These are phyloP conservation scores for Drosophila sturtevanti DNA, from an alignment of 1,140 invertebrate genomes.

Conservation along the genomic window DNA sequence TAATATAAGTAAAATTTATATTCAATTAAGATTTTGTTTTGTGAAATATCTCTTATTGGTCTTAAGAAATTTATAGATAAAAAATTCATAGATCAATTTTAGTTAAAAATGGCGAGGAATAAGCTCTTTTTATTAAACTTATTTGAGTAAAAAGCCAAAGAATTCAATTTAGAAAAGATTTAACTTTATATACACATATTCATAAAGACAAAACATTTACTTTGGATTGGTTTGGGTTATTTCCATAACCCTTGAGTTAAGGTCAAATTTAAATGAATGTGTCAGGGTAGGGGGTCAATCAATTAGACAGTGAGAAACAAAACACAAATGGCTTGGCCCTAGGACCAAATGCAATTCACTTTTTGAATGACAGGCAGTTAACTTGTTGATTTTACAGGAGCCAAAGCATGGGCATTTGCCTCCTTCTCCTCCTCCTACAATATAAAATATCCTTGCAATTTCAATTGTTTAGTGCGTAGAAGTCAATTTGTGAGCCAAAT, in stretches of 20 bases:
- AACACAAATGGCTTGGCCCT: constrained; percentile 39
- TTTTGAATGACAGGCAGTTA: constrained; percentile 64
- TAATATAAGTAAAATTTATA: too few species aligned
- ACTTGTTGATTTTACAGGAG: constrained; percentile 68
- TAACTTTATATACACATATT: too few species aligned
- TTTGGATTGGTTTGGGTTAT: too few species aligned
- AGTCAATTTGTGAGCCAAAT: constrained; percentile 69
- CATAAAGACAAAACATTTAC: too few species aligned
- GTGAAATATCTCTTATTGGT: too few species aligned
- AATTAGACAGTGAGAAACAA: constrained; percentile 59
- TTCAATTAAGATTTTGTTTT: too few species aligned
- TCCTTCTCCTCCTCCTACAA: not conserved
- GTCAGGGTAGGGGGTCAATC: constrained; percentile 16
- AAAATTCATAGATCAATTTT: too few species aligned
- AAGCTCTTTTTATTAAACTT: too few species aligned
- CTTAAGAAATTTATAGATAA: too few species aligned
- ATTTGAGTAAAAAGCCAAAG: too few species aligned
- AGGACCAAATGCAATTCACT: constrained; percentile 35
- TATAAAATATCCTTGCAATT: constrained; percentile 47
- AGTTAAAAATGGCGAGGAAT: too few species aligned
- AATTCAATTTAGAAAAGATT: too few species aligned
- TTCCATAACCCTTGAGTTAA: not conserved
- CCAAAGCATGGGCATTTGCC: not conserved
- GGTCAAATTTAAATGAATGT: constrained; percentile 9
- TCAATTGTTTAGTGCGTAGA: constrained; percentile 71